A percentile compares a stretch with the other conserved stretches of the same genome.
Evolutionary conservation across 1,140 invertebrate genomes (phyloP).

Genomic region (Cotesia typhae): DNA sequence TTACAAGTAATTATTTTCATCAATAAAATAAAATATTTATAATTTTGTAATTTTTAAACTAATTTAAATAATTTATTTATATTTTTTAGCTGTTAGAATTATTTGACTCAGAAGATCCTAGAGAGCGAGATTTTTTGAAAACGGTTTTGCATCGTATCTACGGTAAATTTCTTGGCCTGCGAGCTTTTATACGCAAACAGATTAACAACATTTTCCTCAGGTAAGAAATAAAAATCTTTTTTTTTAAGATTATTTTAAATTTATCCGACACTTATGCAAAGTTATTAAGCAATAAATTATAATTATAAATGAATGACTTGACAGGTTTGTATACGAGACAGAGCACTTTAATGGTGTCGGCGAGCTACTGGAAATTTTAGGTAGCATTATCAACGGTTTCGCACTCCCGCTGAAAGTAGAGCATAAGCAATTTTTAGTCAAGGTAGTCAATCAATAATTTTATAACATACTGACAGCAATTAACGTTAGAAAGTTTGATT

Average conservation of each 20-base stretch:
- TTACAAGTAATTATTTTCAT: slow-evolving; percentile 78
- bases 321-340: slow-evolving; percentile 99
- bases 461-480: not conserved
- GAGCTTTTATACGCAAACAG: slow-evolving; percentile 99
- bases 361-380: slow-evolving; percentile 98
- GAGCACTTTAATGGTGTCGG: slow-evolving; percentile 99
- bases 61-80: slow-evolving; percentile 34
- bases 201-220: slow-evolving; percentile 98
- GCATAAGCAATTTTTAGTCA: slow-evolving; percentile 98
- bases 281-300: not conserved
- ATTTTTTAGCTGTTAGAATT: slow-evolving; percentile 89
- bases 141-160: slow-evolving; percentile 99
- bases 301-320: slow-evolving; percentile 45
- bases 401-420: slow-evolving; percentile 96
- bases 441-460: slow-evolving; percentile 62
- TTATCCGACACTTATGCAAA: not conserved
- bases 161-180: slow-evolving; percentile 97
- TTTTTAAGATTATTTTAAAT: not conserved
- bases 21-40: slow-evolving; percentile 20
- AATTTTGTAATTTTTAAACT: slow-evolving; percentile 18
- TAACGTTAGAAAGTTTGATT: no score
- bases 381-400: slow-evolving; percentile 99
- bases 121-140: slow-evolving; percentile 98
- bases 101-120: slow-evolving; percentile 98
- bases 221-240: slow-evolving; percentile 56